phyloP scores from a whole-genome alignment of 2,113 vertebrate species.

The Indicator maculatus region DNA sequence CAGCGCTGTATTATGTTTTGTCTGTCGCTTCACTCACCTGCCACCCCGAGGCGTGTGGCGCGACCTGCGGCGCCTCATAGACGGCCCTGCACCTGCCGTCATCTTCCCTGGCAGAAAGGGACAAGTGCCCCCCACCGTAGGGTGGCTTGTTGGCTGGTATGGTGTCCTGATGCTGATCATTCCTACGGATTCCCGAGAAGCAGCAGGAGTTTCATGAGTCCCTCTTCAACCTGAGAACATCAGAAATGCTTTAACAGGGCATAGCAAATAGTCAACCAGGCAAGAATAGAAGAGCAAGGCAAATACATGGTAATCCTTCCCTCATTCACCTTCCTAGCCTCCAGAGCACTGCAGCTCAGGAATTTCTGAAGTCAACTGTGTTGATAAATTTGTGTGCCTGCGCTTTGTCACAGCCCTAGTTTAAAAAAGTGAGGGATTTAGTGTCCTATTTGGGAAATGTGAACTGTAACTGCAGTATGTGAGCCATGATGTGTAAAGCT shows the following conservation, averaged over 20 bases:
- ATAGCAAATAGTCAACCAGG: not conserved
- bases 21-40: not conserved
- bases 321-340: not conserved
- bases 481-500: not conserved
- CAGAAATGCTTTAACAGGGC: not conserved
- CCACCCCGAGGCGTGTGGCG: not conserved
- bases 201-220: not conserved
- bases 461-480: not conserved
- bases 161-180: not conserved
- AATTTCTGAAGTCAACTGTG: constrained; percentile 10
- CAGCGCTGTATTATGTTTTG: too few relatives aligned
- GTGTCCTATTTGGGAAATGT: constrained; percentile 26
- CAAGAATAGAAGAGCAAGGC: not conserved
- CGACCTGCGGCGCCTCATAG: not conserved
- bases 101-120: not conserved
- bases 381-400: not conserved
- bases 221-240: not conserved
- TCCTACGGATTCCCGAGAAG: not conserved
- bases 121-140: accelerated
- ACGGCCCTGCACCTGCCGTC: not conserved
- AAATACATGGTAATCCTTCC: not conserved
- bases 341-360: not conserved
- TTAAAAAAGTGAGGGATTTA: not conserved
- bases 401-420: not conserved
- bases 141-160: not conserved